Conservation (phyloP, 2,113 vertebrate species). For the Lepidothrix coronata region DNA sequence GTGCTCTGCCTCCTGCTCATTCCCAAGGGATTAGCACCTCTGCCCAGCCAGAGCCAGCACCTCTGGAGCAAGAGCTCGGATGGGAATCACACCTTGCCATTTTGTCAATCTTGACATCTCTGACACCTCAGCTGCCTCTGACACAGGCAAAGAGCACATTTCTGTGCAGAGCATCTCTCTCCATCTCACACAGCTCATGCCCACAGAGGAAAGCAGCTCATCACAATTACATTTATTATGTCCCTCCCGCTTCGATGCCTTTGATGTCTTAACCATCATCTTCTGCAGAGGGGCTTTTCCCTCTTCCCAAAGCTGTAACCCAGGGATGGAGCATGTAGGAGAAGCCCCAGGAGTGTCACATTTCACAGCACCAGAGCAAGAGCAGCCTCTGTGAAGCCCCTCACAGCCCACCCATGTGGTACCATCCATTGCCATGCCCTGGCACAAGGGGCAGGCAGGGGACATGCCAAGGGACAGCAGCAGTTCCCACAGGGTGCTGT, state of each 20-base stretch:
- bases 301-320: background rate
- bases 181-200: background rate
- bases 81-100: background rate
- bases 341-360: background rate
- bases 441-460: background rate
- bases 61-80: background rate
- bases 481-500: too few species aligned
- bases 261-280: background rate
- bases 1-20: background rate
- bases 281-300: background rate
- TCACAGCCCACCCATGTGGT: background rate
- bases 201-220: background rate
- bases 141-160: background rate
- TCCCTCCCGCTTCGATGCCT: background rate
- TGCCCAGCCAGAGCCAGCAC: background rate
- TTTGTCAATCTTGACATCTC: background rate
- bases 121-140: background rate
- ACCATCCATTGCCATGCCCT: accelerated
- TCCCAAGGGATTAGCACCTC: background rate
- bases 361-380: background rate
- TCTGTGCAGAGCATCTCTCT: background rate
- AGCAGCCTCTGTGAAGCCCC: background rate
- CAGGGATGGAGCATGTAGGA: background rate
- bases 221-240: background rate
- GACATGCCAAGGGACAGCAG: background rate